These are phyloP conservation scores for Melanotaenia maccullochi DNA, from an alignment of 2,797 vertebrate species.

Conservation along the genomic window DNA sequence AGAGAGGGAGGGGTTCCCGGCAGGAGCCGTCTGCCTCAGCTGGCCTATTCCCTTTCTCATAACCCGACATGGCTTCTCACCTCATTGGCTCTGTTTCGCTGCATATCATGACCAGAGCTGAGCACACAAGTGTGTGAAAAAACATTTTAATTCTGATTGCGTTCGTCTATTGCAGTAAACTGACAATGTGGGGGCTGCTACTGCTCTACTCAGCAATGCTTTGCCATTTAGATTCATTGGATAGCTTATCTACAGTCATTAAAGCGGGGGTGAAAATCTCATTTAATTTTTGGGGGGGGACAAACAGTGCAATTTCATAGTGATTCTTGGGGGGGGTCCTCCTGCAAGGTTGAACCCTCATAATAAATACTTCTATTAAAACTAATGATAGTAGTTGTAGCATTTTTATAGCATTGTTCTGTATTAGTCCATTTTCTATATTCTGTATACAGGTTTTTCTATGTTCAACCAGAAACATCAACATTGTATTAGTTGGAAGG, in stretches of 20 bases:
- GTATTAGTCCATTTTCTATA: no score
- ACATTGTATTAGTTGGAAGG: no score
- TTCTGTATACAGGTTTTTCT: no score
- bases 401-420: no score
- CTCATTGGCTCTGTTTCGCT: constrained; percentile 53
- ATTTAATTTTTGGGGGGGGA: no score
- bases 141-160: constrained; percentile 48
- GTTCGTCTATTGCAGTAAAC: constrained; percentile 50
- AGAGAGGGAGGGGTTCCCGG: constrained; percentile 10
- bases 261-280: background rate
- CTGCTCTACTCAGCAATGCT: constrained; percentile 40
- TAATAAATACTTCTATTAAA: no score
- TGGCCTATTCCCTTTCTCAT: constrained; percentile 41
- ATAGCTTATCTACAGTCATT: constrained; percentile 52
- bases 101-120: constrained; percentile 28
- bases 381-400: no score
- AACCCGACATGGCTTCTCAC: constrained; percentile 55
- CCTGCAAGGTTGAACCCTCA: no score
- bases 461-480: no score
- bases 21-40: constrained; percentile 46
- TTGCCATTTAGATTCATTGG: constrained; percentile 37
- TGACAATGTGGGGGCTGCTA: constrained; percentile 18
- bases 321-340: no score
- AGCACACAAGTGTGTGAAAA: constrained; percentile 17
- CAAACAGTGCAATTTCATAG: no score